Evolutionary conservation across 1,140 invertebrate species (phyloP), one percentile per base, ranked within the genome.

Genomic region (Stegodyphus dumicola): DNA sequence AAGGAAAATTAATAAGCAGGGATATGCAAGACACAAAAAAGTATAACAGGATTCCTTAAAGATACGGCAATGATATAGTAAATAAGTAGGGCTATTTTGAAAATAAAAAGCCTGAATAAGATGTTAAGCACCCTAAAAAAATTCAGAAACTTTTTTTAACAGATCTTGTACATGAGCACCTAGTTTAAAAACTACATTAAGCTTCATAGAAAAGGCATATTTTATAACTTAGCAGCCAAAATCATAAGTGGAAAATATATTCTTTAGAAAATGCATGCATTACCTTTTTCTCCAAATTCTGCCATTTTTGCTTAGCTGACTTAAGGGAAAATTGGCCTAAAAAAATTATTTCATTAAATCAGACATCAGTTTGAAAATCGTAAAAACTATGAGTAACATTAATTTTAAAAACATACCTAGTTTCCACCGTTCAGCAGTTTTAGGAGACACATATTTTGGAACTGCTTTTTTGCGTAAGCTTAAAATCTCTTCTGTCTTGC

Each of bases 401-500:
- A 10, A 77, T 66, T 54, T 33, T 10, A 78, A 78, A 48, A 78
- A 65, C 6, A 78, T 79, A 86, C 85, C 75, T 65, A 67, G 15
- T 54, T 76, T 78, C 6, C 52, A 67, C 75, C 95, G 91, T 9
- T 95, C 95, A 6, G 94, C 93, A 1, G 93, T 94, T 89, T 93
- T 94, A 78, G 93, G 92, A 89, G 88, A 93, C 93, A 88, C 94
- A 91, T 87, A 93, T 90, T 95, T 95, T 10, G 69, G 73, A 49
- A 71, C 56, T 53, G 90, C 90, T 74, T 93, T 92, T 88, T 93
- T 94, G 78, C 95, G 93, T 69, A 99, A 91, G 0, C 95, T 94
- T 0, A 95, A 94, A 2, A 99, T 96, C 91, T 99, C 98, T 89
- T 99, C 96, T 88, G 98, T 96, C 90, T 98, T 99, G 64, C 98